Conservation (phyloP, 1,140 invertebrate species). For the Drosophila sucinea region DNA sequence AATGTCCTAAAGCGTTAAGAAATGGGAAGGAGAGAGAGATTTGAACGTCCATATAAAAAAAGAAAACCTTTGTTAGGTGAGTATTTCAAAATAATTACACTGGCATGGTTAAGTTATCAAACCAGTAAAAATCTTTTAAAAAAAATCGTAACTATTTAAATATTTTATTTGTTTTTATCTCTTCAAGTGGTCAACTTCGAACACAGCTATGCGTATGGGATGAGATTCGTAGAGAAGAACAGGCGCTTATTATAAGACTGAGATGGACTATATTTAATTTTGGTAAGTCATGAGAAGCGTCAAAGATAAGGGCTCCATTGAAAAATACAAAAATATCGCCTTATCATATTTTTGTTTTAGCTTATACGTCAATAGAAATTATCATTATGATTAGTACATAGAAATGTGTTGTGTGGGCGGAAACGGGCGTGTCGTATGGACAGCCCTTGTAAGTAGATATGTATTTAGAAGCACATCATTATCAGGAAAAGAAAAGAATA, state of each 20-base stretch:
- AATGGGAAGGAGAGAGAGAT: not conserved
- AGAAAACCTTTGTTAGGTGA: not conserved
- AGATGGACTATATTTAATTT: not conserved
- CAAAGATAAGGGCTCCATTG: not conserved
- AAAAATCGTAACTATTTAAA: not conserved
- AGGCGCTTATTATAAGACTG: not conserved
- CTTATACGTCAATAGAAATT: conserved; percentile 4
- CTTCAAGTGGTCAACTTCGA: not conserved
- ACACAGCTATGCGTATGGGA: not conserved
- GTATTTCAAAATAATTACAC: not conserved
- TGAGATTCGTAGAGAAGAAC: not conserved
- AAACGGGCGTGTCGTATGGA: conserved; percentile 32
- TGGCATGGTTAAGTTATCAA: no score
- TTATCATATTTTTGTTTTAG: not conserved
- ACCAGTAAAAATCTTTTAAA: not conserved
- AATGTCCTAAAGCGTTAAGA: conserved; percentile 92
- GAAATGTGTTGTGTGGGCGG: not conserved
- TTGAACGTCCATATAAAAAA: not conserved
- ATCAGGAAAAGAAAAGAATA: conserved; percentile 8
- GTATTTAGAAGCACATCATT: conserved; percentile 25
- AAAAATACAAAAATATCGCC: not conserved
- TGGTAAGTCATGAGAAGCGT: not conserved
- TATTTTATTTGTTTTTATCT: not conserved
- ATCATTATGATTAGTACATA: conserved; percentile 4
- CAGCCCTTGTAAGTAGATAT: conserved; percentile 1